phyloP scores from a whole-genome alignment of 1,140 invertebrate species.

The Atta texana region DNA sequence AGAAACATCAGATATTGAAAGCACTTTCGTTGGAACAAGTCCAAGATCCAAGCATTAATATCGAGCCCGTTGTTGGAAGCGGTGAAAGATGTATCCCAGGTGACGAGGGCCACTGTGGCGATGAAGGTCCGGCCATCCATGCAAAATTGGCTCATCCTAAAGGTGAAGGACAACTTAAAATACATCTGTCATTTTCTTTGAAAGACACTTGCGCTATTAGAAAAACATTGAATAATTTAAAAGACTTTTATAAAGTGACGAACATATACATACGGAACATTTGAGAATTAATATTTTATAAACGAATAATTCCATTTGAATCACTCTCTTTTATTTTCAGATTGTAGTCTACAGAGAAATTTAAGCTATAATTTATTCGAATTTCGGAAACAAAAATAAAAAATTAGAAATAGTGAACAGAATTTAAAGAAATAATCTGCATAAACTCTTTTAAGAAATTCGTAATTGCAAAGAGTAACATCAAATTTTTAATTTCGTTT shows the following conservation, averaged over 20 bases:
- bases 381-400: too few relatives aligned
- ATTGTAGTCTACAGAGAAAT: too few relatives aligned
- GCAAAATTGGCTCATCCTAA: constrained; percentile 98
- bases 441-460: too few relatives aligned
- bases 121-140: constrained; percentile 95
- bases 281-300: too few relatives aligned
- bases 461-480: too few relatives aligned
- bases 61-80: constrained; percentile 96
- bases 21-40: constrained; percentile 92
- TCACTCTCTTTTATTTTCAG: too few relatives aligned
- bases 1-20: constrained; percentile 94
- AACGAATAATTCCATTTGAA: too few relatives aligned
- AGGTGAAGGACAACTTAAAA: constrained; percentile 87
- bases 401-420: too few relatives aligned
- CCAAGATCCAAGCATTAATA: constrained; percentile 93
- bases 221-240: neutral
- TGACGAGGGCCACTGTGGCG: constrained; percentile 96
- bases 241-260: neutral
- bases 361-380: too few relatives aligned
- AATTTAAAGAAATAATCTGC: too few relatives aligned
- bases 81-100: constrained; percentile 98
- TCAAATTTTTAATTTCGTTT: too few relatives aligned
- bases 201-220: neutral
- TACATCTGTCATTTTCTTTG: neutral
- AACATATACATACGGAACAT: too few relatives aligned